phyloP scores from a whole-genome alignment of 1,140 invertebrate genomes.

The Zaprionus kolodkinae region DNA sequence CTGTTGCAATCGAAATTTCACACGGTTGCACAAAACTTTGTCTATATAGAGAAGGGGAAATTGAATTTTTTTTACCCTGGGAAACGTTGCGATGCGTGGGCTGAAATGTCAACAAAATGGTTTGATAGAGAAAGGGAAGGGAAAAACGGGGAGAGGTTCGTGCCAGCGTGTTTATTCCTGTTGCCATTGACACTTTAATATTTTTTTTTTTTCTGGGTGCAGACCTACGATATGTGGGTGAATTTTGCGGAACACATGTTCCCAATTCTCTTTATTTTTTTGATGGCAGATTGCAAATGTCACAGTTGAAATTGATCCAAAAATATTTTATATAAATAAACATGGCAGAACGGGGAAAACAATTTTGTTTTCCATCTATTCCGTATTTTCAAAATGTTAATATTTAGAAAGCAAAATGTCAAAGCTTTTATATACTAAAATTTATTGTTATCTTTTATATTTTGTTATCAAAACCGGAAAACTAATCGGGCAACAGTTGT shows the following conservation, averaged over 20 bases:
- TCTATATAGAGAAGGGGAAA: neutral
- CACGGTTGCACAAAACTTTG: neutral
- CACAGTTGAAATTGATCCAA: conserved; percentile 18
- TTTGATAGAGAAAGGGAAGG: neutral
- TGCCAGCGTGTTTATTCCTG: conserved; percentile 21
- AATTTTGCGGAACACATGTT: conserved; percentile 17
- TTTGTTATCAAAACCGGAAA: conserved; percentile 15
- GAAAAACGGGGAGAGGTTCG: conserved; percentile 12
- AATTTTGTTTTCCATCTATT: neutral
- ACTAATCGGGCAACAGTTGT: neutral
- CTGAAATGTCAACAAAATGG: neutral
- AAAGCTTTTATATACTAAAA: too few species aligned
- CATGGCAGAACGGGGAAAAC: neutral
- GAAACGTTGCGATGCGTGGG: conserved; percentile 16
- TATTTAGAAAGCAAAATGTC: conserved; percentile 5
- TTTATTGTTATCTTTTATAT: neutral
- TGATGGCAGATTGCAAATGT: conserved; percentile 15
- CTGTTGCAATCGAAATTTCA: conserved; percentile 6
- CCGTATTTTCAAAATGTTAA: neutral
- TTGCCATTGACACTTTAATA: conserved; percentile 45
- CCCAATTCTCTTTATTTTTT: conserved; percentile 1
- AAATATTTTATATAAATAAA: conserved; percentile 29
- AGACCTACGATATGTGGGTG: neutral
- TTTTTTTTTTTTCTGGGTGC: neutral
- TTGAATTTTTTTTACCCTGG: neutral